Percentiles rank a stretch among this genome's conserved stretches.
Conservation (phyloP, 2,797 vertebrate genomes). For the Holocentrus rufus region DNA sequence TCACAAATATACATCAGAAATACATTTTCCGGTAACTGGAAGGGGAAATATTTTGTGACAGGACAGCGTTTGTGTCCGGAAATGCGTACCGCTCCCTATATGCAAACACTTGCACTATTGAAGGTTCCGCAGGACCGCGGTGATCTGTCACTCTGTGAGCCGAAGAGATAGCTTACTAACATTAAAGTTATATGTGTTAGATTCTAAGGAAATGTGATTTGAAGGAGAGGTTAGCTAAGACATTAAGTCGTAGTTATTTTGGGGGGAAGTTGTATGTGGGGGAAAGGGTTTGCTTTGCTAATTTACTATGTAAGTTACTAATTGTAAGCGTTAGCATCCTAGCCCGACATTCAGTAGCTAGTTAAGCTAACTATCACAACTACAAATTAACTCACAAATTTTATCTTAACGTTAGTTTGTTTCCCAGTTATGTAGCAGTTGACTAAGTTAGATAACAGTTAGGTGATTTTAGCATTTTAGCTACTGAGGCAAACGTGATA, state of each 20-base stretch:
- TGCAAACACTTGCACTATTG: constrained; percentile 17
- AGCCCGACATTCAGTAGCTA: background rate
- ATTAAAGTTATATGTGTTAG: background rate
- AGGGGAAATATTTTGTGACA: constrained; percentile 39
- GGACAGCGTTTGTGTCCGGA: constrained; percentile 10
- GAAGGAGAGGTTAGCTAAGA: background rate
- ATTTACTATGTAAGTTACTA: background rate
- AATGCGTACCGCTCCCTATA: background rate
- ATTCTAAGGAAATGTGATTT: constrained; percentile 16
- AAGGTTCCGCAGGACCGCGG: constrained; percentile 39
- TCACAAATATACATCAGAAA: background rate
- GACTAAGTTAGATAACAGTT: no score
- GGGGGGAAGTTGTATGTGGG: no score
- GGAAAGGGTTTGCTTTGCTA: background rate
- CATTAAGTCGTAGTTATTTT: no score
- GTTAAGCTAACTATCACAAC: background rate
- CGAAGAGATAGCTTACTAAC: background rate
- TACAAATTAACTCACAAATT: background rate
- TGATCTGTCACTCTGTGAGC: background rate
- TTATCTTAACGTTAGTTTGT: no score
- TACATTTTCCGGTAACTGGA: constrained; percentile 12
- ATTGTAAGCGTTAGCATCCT: background rate
- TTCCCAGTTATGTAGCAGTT: no score
- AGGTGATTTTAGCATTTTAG: no score
- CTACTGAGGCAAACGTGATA: no score